Evolutionary conservation across 2,797 vertebrate genomes (phyloP).

Genomic region (Clamator glandarius): DNA sequence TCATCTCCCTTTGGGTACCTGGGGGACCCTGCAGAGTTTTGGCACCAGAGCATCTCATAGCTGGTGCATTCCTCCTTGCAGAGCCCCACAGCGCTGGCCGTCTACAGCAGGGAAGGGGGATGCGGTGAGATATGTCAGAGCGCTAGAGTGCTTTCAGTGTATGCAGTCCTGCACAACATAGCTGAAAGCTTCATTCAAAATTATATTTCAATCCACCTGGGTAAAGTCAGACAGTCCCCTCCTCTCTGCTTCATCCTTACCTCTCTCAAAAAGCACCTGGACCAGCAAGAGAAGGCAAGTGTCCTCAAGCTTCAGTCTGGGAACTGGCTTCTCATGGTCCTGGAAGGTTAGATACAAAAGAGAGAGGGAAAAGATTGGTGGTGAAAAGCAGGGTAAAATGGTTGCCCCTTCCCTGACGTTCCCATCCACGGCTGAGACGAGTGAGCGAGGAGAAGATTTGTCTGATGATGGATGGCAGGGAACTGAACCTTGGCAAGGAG

Average conservation of each 20-base stretch:
- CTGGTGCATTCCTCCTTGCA: neutral
- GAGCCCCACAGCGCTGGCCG: fast-evolving
- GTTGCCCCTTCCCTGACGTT: neutral
- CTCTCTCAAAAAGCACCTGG: neutral
- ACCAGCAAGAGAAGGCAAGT: neutral
- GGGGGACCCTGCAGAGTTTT: neutral
- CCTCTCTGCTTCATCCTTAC: neutral
- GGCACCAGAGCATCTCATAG: neutral
- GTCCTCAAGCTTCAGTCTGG: neutral
- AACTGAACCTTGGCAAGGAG: neutral
- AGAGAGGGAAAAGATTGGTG: neutral
- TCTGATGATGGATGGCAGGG: conserved; percentile 34
- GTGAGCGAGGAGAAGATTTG: neutral
- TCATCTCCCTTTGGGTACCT: neutral
- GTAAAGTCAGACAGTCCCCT: neutral
- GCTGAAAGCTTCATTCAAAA: neutral
- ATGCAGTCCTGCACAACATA: fast-evolving
- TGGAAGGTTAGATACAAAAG: neutral
- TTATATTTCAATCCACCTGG: neutral
- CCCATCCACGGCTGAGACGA: neutral
- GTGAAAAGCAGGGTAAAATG: neutral
- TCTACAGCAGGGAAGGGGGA: neutral
- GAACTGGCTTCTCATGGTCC: neutral
- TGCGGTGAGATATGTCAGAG: fast-evolving
- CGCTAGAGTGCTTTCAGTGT: neutral